Evolutionary conservation across 2,888 invertebrate species (phyloP), one percentile per base, ranked within the genome.

Genomic region (Cheilosia scutellata): DNA sequence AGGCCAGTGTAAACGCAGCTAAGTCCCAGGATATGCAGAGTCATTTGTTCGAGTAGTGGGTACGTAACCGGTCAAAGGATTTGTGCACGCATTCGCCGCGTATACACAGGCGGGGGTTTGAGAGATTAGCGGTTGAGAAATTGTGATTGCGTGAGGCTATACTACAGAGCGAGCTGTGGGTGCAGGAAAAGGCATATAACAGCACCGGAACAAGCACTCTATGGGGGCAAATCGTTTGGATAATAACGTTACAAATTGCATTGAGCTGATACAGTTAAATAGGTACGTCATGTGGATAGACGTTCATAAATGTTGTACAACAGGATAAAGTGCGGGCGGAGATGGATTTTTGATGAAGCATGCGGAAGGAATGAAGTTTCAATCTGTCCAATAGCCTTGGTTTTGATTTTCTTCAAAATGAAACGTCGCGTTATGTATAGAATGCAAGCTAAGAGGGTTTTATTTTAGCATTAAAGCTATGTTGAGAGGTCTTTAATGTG

Each of bases 1-100:
- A 77, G 77, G 60, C 72, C 53, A 77, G 60, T 82, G 76, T 82
- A 82, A 82, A 49, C 49, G 16, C 25, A 57, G 37, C 29, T 51
- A 70, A 82, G 47, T 62, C 62, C 55, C 20, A 13, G 55, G 9
- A 62, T 29, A 66, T n/a, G 16, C 29, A 44, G 49, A 40, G 53
- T 60, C 63, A 77, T 77, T 77, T 40, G 31, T 20, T 20, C 20
- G 20, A 20, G 20, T 20, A 20, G 20, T 20, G 29, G 58, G 53
- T 27, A 58, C 33, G 70, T 25, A 31, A 42, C 20, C 57, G 57
- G 51, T 63, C 49, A 65, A 51, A 71, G 65, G 58, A 40, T 31
- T 1, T 29, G 20, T 25, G 27, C 44, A 40, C 16, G 20, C 31
- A 72, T 44, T 63, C 9, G 63, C 4, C 11, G 33, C 42, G 25